Evolutionary conservation across 1,140 invertebrate genomes (phyloP).

Genomic region (Drosophila orena): DNA sequence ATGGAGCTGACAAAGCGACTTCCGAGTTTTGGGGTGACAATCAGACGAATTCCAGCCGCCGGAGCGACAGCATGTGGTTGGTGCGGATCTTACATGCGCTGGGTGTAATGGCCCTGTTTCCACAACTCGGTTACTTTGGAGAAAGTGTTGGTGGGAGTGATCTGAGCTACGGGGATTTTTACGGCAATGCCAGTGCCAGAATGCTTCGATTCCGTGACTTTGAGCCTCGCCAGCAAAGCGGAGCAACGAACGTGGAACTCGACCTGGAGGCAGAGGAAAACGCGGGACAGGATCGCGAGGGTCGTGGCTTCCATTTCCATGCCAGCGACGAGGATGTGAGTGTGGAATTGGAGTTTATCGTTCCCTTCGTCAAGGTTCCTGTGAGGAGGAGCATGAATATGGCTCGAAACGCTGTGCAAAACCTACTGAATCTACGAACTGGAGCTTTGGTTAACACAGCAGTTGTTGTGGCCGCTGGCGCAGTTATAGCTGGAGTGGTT

Average conservation of each 20-base stretch:
- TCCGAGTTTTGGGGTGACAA: not conserved
- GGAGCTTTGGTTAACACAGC: slow-evolving; percentile 61
- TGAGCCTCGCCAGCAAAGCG: slow-evolving; percentile 55
- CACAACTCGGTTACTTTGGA: slow-evolving; percentile 21
- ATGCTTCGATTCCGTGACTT: slow-evolving; percentile 73
- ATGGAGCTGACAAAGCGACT: slow-evolving; percentile 26
- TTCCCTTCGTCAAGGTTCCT: slow-evolving; percentile 65
- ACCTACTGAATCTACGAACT: slow-evolving; percentile 58
- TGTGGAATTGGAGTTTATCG: slow-evolving; percentile 77
- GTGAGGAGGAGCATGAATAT: slow-evolving; percentile 62
- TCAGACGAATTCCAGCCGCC: slow-evolving; percentile 40
- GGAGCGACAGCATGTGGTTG: slow-evolving; percentile 55
- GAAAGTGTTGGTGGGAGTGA: slow-evolving; percentile 24
- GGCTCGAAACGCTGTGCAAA: slow-evolving; percentile 57
- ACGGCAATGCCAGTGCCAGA: slow-evolving; percentile 45
- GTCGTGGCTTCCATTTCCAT: slow-evolving; percentile 73
- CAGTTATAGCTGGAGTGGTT: slow-evolving; percentile 63
- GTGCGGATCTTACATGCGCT: slow-evolving; percentile 29
- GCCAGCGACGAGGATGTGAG: slow-evolving; percentile 68
- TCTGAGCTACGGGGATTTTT: slow-evolving; percentile 35
- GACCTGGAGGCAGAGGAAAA: not conserved
- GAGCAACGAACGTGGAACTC: not conserved
- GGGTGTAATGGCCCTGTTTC: slow-evolving; percentile 22
- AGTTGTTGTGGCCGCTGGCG: slow-evolving; percentile 66
- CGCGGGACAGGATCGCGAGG: slow-evolving; percentile 30